Evolutionary conservation across 1,140 invertebrate species (phyloP).

Genomic region (Meloidogyne exigua): DNA sequence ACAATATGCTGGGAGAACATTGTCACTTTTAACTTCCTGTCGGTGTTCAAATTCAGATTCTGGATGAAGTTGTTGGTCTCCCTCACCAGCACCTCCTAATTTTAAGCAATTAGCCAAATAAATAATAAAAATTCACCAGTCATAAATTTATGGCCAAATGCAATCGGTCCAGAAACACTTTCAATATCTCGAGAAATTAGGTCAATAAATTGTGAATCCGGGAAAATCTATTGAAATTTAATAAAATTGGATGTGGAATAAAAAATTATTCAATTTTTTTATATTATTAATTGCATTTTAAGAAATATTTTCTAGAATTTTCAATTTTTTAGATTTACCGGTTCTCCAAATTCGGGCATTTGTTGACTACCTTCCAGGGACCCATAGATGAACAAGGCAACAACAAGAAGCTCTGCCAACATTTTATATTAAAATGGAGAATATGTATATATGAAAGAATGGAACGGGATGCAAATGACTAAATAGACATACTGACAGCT

Average conservation of each 20-base stretch:
- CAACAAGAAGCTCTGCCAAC: not conserved
- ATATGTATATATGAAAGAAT: not conserved
- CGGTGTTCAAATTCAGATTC: conserved; percentile 70
- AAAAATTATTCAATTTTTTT: too few relatives aligned
- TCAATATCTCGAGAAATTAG: conserved; percentile 59
- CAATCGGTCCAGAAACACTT: conserved; percentile 48
- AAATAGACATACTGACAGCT: not conserved
- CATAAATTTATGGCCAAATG: conserved; percentile 59
- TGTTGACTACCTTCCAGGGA: not conserved
- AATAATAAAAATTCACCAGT: conserved; percentile 43
- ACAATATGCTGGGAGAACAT: conserved; percentile 90
- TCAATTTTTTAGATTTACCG: not conserved
- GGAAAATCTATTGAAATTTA: conserved; percentile 31
- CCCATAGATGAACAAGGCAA: not conserved
- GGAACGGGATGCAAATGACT: not conserved
- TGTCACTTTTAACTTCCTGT: conserved; percentile 80
- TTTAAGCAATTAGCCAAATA: not conserved
- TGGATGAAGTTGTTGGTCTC: conserved; percentile 72
- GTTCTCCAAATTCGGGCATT: not conserved
- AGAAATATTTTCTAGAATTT: not conserved
- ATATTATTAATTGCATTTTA: too few relatives aligned
- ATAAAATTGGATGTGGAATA: too few relatives aligned
- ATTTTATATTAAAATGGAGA: not conserved
- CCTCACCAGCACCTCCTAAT: conserved; percentile 75
- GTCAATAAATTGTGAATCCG: conserved; percentile 60